Base-by-base conservation (phyloP, 2,113 vertebrate genomes). In the Podarcis raffonei region DNA sequence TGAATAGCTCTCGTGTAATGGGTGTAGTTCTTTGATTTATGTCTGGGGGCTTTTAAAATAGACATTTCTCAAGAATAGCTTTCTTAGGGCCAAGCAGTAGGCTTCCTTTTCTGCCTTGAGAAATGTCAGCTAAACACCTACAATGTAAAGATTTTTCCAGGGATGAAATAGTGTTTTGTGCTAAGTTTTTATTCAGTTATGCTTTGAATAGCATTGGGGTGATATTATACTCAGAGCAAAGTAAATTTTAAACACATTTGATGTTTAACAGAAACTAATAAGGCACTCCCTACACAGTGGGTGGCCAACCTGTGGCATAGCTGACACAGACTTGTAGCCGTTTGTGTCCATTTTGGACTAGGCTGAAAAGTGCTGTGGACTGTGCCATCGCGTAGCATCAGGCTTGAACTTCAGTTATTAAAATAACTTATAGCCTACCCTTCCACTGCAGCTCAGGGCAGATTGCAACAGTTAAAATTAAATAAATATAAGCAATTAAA, bases 1-100 rank as follows among this genome's bases (percentile, higher is more conserved):
- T 91, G 87, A 93, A 92, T 84, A 89, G 91, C 93, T 92, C 37
- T 94, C 92, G 75, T 83, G 23, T 91, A 65, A 77, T 92, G 95
- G 92, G 93, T 80, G 94, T 90, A 92, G 89, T 75, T 37, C 79
- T 86, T 88, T 95, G 94, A 95, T 90, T 93, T 93, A 94, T 93
- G 94, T 89, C 84, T 94, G 81, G 91, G 71, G 86, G 18, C 74
- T 90, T 89, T 94, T 90, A 77, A 84, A 76, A 86, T 65, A 86
- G 84, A 77, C 9, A 8, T 86, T 65, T 65, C 84, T n/a, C 74
- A 86, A 66, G 72, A 77, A 77, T 76, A 77, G 74, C 23, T 86
- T 86, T 76, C 25, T 12, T 77, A 62, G 65, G 74, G 77, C 59
- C 23, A 66, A 65, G 72, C 8, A 39, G 6, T 65, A 39, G 57